Evolutionary conservation across 2,888 invertebrate species (phyloP).

Genomic region (Mesorhabditis sp.): DNA sequence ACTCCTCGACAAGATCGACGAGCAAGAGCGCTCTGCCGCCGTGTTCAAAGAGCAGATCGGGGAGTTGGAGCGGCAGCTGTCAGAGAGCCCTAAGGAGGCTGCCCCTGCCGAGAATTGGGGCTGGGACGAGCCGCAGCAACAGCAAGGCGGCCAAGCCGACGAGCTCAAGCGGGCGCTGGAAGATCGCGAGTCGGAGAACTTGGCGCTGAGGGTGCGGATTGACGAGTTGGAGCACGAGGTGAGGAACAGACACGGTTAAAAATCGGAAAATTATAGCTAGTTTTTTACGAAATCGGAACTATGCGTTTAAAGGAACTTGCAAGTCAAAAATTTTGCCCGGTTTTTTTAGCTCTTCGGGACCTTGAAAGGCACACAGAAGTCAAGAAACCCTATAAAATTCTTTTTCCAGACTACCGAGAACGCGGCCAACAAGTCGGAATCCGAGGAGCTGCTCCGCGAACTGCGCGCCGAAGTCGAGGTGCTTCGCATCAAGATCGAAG

Average conservation of each 20-base stretch:
- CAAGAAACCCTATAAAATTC: too few relatives aligned
- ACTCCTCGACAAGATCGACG: constrained; percentile 5
- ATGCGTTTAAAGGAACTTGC: too few relatives aligned
- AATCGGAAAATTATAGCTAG: too few relatives aligned
- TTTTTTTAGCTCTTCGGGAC: too few relatives aligned
- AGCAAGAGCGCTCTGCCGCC: neutral
- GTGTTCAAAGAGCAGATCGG: constrained; percentile 4
- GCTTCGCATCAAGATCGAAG: constrained; percentile 8
- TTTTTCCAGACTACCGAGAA: too few relatives aligned
- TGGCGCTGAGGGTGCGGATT: constrained; percentile 2
- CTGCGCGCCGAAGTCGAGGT: constrained; percentile 8
- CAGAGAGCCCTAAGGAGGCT: too few relatives aligned
- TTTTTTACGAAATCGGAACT: too few relatives aligned
- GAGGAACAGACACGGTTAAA: too few relatives aligned
- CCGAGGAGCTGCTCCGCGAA: neutral
- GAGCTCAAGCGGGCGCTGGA: neutral
- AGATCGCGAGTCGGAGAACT: constrained; percentile 8
- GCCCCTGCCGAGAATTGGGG: too few relatives aligned
- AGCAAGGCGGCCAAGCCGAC: neutral
- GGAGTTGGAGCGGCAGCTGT: neutral
- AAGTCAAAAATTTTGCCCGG: too few relatives aligned
- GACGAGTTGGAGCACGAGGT: too few relatives aligned
- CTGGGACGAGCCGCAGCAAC: neutral
- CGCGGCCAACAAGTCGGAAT: neutral
- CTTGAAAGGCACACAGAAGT: too few relatives aligned